These are phyloP conservation scores for Drosophila chauvacae DNA, from an alignment of 1,140 invertebrate genomes.

Conservation along the genomic window DNA sequence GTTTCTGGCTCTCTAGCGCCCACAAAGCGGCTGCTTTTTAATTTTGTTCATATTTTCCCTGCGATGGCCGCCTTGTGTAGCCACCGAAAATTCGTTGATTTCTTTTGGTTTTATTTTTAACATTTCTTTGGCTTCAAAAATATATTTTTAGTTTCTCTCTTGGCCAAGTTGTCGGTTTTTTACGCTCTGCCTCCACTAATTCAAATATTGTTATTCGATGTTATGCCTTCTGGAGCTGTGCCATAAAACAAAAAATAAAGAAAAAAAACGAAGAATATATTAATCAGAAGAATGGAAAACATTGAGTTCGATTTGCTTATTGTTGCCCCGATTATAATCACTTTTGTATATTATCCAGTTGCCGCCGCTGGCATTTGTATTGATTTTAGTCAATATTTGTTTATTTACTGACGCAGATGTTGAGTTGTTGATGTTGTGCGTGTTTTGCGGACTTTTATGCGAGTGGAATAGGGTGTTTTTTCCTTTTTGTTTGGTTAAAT, in stretches of 20 bases:
- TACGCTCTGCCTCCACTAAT: conserved; percentile 50
- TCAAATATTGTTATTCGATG: conserved; percentile 62
- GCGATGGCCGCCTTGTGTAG: conserved; percentile 37
- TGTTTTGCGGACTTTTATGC: conserved; percentile 46
- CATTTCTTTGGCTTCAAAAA: conserved; percentile 71
- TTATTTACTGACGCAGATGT: conserved; percentile 75
- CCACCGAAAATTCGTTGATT: conserved; percentile 62
- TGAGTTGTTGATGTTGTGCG: conserved; percentile 52
- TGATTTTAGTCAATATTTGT: conserved; percentile 79
- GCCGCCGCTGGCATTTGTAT: conserved; percentile 59
- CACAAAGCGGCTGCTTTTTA: conserved; percentile 72
- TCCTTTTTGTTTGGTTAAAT: not conserved
- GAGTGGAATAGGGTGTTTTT: conserved; percentile 24
- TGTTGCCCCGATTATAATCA: conserved; percentile 48
- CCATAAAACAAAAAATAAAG: conserved; percentile 46
- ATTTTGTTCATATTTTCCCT: conserved; percentile 73
- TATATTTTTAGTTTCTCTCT: conserved; percentile 67
- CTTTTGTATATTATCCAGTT: conserved; percentile 52
- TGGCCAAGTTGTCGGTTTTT: conserved; percentile 64
- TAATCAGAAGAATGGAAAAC: conserved; percentile 34
- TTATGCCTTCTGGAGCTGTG: conserved; percentile 52
- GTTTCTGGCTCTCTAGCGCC: conserved; percentile 45
- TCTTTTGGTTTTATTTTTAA: conserved; percentile 76
- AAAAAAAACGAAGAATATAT: conserved; percentile 24
- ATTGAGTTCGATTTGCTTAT: conserved; percentile 33